phyloP scores from a whole-genome alignment of 2,797 vertebrate species.

The Cyclopterus lumpus region DNA sequence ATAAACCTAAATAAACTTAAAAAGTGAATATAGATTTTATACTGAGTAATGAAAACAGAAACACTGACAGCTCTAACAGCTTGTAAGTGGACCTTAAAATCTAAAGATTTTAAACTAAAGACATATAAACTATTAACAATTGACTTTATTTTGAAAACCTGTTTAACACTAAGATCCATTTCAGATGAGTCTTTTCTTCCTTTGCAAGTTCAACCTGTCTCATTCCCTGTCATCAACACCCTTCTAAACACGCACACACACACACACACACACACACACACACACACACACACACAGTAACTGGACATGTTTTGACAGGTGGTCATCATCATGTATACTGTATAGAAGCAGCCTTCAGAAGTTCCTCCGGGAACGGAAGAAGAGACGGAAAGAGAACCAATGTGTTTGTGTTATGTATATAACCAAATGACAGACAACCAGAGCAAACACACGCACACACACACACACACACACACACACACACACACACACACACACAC shows the following conservation, averaged over 20 bases:
- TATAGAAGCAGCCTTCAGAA: conserved; percentile 49
- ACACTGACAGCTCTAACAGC: no score
- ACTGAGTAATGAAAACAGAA: no score
- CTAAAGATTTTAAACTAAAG: no score
- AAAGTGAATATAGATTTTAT: no score
- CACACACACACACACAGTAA: conserved; percentile 4
- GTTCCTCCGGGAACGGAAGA: conserved; percentile 51
- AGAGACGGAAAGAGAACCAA: conserved; percentile 25
- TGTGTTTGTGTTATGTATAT: conserved; percentile 17
- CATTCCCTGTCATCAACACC: conserved; percentile 36
- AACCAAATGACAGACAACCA: conserved; percentile 15
- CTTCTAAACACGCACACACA: conserved; percentile 20
- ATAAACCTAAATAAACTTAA: no score
- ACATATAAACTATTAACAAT: no score
- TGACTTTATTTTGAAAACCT: neutral
- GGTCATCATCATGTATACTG: conserved; percentile 54
- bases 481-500: neutral
- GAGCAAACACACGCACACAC: conserved; percentile 15
- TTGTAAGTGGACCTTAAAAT: no score
- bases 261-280: conserved; percentile 16
- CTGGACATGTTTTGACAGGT: conserved; percentile 70
- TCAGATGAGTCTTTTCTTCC: conserved; percentile 29
- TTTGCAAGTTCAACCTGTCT: conserved; percentile 29
- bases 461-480: neutral
- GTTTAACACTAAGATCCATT: neutral